Evolutionary conservation across 2,888 invertebrate genomes (phyloP).

Genomic region (Litoditis marina): DNA sequence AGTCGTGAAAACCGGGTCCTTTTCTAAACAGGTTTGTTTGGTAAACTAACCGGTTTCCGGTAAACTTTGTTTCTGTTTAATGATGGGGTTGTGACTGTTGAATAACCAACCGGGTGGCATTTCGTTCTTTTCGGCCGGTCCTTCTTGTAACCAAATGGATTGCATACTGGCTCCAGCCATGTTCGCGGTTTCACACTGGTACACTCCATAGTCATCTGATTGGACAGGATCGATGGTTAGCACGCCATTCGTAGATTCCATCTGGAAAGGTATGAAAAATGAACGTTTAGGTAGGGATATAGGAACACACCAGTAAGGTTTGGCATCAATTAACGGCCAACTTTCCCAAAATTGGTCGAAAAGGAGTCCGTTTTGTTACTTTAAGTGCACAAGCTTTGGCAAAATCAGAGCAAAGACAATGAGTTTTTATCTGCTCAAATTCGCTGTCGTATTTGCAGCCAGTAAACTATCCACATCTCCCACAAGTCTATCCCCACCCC

Average conservation of each 20-base stretch:
- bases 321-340: too few relatives aligned
- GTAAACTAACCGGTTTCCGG: too few relatives aligned
- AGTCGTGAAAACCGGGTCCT: background rate
- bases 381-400: too few relatives aligned
- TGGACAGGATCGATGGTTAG: conserved; percentile 24
- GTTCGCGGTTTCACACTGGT: conserved; percentile 87
- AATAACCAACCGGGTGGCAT: too few relatives aligned
- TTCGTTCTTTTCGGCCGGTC: too few relatives aligned
- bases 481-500: background rate
- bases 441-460: background rate
- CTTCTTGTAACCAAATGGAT: conserved; percentile 70
- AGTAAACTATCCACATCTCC: background rate
- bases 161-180: conserved; percentile 84
- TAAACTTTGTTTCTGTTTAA: background rate
- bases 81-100: background rate
- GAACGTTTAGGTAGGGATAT: too few relatives aligned
- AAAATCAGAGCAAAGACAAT: too few relatives aligned
- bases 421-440: too few relatives aligned
- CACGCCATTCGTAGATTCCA: conserved; percentile 23
- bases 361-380: too few relatives aligned
- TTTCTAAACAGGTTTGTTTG: background rate
- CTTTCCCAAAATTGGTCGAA: too few relatives aligned
- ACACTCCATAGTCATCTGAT: conserved; percentile 72
- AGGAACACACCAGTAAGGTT: too few relatives aligned
- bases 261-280: conserved; percentile 24